Conservation (phyloP, 2,888 invertebrate genomes). For the Ischnus inquisitorius region DNA sequence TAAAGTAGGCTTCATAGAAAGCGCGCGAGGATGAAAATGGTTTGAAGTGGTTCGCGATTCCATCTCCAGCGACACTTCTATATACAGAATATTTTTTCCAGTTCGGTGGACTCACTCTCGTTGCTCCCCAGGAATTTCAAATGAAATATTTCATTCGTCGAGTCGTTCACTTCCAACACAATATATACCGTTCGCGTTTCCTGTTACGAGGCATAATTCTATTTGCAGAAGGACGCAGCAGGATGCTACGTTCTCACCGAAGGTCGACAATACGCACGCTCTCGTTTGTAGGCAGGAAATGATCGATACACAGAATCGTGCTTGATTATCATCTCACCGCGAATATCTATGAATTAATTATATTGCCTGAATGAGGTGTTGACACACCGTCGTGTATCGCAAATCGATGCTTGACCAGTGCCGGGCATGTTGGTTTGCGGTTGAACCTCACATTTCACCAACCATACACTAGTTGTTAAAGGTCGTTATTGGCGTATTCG, state of each 20-base stretch:
- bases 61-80: too few relatives aligned
- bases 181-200: neutral
- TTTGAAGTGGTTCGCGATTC: neutral
- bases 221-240: neutral
- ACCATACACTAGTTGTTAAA: neutral
- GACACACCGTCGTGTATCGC: neutral
- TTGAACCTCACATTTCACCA: slow-evolving; percentile 5
- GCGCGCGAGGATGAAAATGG: neutral
- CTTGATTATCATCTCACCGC: slow-evolving; percentile 47
- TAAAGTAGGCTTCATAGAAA: neutral
- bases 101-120: neutral
- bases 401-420: slow-evolving; percentile 33
- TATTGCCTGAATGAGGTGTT: slow-evolving; percentile 28
- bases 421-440: neutral
- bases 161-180: neutral
- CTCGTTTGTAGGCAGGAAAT: slow-evolving; percentile 9
- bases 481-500: neutral
- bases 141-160: neutral
- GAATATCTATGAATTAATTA: slow-evolving; percentile 49
- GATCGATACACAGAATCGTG: slow-evolving; percentile 23
- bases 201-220: slow-evolving; percentile 7
- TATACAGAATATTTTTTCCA: too few relatives aligned
- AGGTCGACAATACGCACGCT: neutral
- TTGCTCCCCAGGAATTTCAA: neutral
- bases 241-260: neutral